Percentiles rank a stretch among this genome's conserved stretches.
Conservation (phyloP, 1,140 invertebrate species). For the Asobara japonica region DNA sequence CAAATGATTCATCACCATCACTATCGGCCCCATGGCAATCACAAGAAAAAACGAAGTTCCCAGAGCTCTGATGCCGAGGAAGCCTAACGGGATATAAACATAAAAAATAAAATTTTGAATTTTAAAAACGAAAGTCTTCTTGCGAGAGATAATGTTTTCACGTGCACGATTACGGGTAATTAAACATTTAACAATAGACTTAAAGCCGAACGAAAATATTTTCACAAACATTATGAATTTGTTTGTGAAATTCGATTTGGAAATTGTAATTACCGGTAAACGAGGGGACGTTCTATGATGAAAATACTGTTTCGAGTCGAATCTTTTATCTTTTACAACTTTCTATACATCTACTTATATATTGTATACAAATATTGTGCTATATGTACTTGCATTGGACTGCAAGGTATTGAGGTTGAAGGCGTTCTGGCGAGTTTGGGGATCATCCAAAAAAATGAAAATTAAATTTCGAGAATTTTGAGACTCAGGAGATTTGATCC, state of each 20-base stretch:
- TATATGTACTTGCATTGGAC: background rate
- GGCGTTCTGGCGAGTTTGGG: too few relatives aligned
- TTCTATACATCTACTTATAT: constrained; percentile 44
- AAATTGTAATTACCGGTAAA: constrained; percentile 22
- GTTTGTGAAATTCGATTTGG: constrained; percentile 1
- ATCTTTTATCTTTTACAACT: constrained; percentile 54
- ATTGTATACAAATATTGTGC: constrained; percentile 20
- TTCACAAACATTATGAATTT: background rate
- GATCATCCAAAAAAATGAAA: too few relatives aligned
- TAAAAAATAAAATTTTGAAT: too few relatives aligned
- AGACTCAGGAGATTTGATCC: too few relatives aligned
- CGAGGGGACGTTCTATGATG: constrained; percentile 39
- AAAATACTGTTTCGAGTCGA: constrained; percentile 22
- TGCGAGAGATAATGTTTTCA: background rate
- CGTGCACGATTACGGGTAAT: background rate
- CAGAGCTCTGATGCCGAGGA: constrained; percentile 57
- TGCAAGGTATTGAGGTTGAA: too few relatives aligned
- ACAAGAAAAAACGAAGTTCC: constrained; percentile 61
- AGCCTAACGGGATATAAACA: constrained; percentile 50
- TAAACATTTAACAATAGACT: background rate
- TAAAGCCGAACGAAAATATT: background rate
- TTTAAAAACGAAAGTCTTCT: too few relatives aligned
- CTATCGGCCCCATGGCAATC: constrained; percentile 54
- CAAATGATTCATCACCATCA: constrained; percentile 53
- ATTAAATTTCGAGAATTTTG: too few relatives aligned